Evolutionary conservation across 2,888 invertebrate species (phyloP).

Genomic region (Drosophila tripunctata): DNA sequence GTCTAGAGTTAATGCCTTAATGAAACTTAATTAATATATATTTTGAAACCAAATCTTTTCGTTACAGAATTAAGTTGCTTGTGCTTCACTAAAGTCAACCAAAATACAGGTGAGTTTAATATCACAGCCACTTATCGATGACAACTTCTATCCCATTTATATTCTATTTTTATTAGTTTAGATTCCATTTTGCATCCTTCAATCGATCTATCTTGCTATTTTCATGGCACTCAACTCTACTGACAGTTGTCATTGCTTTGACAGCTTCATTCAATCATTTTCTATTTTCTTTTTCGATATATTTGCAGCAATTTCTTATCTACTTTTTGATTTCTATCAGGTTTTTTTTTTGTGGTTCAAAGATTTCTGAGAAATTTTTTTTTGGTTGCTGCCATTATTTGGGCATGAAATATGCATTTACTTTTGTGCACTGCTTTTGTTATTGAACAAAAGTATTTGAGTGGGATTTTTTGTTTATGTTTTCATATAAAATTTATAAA

Average conservation of each 20-base stretch:
- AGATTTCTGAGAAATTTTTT: slow-evolving; percentile 4
- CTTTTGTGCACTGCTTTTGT: slow-evolving; percentile 17
- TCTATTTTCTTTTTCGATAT: slow-evolving; percentile 3
- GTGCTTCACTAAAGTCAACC: slow-evolving; percentile 3
- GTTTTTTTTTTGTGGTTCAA: slow-evolving; percentile 3
- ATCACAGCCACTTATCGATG: slow-evolving; percentile 5
- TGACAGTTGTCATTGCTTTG: slow-evolving; percentile 42
- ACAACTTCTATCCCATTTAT: background rate
- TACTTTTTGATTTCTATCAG: background rate
- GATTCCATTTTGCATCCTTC: background rate
- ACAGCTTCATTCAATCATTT: slow-evolving; percentile 40
- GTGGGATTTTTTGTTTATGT: background rate
- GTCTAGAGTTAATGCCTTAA: slow-evolving; percentile 43
- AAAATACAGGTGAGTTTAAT: background rate
- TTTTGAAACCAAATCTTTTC: slow-evolving; percentile 18
- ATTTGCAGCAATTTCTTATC: slow-evolving; percentile 4
- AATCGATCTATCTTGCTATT: slow-evolving; percentile 7
- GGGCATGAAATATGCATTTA: slow-evolving; percentile 33
- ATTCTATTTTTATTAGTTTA: slow-evolving; percentile 3
- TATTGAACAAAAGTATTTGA: slow-evolving; percentile 3
- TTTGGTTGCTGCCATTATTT: background rate
- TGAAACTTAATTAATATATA: slow-evolving; percentile 51
- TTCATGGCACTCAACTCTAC: slow-evolving; percentile 1
- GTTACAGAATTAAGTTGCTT: slow-evolving; percentile 49
- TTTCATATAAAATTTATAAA: background rate